A percentile compares a stretch with the other conserved stretches of the same genome.
phyloP scores from a whole-genome alignment of 1,140 invertebrate species.

The Semibalanus balanoides region DNA sequence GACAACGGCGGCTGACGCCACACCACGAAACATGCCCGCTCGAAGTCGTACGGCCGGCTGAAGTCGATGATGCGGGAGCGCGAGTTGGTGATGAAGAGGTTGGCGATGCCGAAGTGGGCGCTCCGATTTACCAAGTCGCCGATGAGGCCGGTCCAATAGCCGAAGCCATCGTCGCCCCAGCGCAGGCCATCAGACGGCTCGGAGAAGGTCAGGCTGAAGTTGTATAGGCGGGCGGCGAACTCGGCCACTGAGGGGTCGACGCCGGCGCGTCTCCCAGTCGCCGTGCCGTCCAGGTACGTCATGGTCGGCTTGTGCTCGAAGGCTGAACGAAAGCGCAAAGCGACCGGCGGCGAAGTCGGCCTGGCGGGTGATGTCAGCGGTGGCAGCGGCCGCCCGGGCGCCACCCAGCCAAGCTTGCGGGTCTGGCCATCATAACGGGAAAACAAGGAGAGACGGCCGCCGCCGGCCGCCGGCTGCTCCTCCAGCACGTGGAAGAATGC shows the following conservation, averaged over 20 bases:
- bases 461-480: too few relatives aligned
- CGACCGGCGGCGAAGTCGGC: constrained; percentile 13
- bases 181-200: constrained; percentile 17
- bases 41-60: constrained; percentile 16
- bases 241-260: constrained; percentile 19
- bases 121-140: constrained; percentile 17
- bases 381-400: too few relatives aligned
- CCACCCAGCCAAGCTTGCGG: too few relatives aligned
- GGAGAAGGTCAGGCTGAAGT: constrained; percentile 17
- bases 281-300: constrained; percentile 10
- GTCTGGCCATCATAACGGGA: too few relatives aligned
- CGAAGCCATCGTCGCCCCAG: constrained; percentile 20
- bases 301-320: constrained; percentile 18
- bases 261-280: neutral
- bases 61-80: constrained; percentile 19
- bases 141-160: constrained; percentile 20
- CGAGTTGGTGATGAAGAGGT: constrained; percentile 20
- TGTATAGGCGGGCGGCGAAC: constrained; percentile 16
- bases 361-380: too few relatives aligned
- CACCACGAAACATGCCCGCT: constrained; percentile 18
- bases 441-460: too few relatives aligned
- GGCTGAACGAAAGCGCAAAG: constrained; percentile 11
- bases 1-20: constrained; percentile 11
- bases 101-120: constrained; percentile 20
- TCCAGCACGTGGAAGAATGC: too few relatives aligned